Percentiles rank a stretch among this genome's conserved stretches.
phyloP scores from a whole-genome alignment of 2,113 vertebrate genomes.

The Panurus biarmicus region DNA sequence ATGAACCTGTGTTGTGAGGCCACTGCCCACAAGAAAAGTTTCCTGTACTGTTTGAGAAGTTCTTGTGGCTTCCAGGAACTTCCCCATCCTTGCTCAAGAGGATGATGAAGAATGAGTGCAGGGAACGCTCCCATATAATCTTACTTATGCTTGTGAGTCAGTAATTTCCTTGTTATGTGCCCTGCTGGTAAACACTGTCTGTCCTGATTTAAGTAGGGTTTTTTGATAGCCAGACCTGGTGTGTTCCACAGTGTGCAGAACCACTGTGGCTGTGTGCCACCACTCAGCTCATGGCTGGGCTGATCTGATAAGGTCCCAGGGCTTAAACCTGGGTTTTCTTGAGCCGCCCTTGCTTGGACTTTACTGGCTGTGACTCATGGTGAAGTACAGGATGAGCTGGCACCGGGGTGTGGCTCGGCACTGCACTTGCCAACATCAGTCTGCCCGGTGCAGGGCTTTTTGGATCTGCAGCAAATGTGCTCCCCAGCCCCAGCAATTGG shows the following conservation, averaged over 20 bases:
- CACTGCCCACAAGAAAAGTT: not conserved
- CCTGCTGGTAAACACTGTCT: constrained; percentile 23
- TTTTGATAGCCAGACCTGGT: not conserved
- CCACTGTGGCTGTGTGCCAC: not conserved
- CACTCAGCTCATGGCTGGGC: not conserved
- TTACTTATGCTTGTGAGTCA: constrained; percentile 33
- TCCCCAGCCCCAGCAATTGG: rapidly evolving
- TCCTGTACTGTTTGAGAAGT: rapidly evolving
- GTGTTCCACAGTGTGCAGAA: not conserved
- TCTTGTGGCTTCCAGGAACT: not conserved
- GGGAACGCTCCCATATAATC: constrained; percentile 31
- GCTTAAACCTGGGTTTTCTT: not conserved
- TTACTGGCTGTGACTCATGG: constrained; percentile 14
- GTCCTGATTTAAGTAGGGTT: not conserved
- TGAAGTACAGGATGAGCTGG: not conserved
- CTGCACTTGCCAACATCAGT: not conserved
- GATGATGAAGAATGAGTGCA: constrained; percentile 41
- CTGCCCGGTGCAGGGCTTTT: not conserved
- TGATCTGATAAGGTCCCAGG: not conserved
- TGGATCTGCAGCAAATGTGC: rapidly evolving
- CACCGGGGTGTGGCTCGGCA: not conserved
- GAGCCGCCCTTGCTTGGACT: not conserved
- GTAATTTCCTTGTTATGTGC: constrained; percentile 3
- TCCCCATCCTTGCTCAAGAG: constrained; percentile 3
- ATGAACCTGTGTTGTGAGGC: not conserved